phyloP scores from a whole-genome alignment of 2,888 invertebrate genomes.

The Bellardia pandia region DNA sequence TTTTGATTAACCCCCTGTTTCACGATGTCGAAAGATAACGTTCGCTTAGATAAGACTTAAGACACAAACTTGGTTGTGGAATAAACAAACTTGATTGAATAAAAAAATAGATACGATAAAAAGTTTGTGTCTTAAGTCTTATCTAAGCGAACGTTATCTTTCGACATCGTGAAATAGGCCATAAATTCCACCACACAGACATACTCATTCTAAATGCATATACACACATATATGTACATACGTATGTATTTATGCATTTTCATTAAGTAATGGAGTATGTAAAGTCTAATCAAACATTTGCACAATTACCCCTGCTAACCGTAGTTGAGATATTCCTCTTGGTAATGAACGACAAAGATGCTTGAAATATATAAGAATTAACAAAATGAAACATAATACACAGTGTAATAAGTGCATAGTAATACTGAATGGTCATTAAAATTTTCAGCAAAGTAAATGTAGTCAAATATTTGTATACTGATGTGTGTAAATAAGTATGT shows the following conservation, averaged over 20 bases:
- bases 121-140: no score
- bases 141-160: no score
- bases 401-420: constrained; percentile 22
- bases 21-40: no score
- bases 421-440: constrained; percentile 54
- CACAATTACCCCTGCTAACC: constrained; percentile 53
- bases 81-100: no score
- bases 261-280: constrained; percentile 43
- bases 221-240: neutral
- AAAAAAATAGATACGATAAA: no score
- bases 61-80: no score
- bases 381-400: constrained; percentile 4
- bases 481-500: neutral
- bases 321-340: neutral
- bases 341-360: constrained; percentile 3
- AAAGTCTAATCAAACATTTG: constrained; percentile 37
- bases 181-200: constrained; percentile 14
- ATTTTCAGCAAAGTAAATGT: constrained; percentile 27
- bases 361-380: constrained; percentile 15
- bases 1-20: no score
- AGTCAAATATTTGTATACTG: neutral
- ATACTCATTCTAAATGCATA: neutral
- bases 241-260: neutral
- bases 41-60: no score
- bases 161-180: no score